Evolutionary conservation across 2,113 vertebrate species (phyloP).

Genomic region (Paramormyrops kingsleyae): DNA sequence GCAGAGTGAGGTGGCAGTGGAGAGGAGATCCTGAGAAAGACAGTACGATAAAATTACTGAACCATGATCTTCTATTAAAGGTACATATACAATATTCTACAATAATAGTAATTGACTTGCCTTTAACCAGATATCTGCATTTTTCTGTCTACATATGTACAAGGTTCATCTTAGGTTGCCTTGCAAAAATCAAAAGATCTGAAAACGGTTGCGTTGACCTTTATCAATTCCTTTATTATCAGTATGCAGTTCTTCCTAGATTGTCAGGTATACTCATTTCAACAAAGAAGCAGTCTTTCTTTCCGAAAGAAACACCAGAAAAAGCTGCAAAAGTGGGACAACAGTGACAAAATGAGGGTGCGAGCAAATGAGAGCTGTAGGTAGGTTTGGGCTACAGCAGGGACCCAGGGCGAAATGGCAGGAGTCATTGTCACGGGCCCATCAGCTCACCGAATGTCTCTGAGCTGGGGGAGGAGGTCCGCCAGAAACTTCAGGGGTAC

Average conservation of each 20-base stretch:
- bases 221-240: conserved; percentile 39
- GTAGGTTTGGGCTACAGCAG: background rate
- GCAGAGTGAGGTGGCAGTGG: background rate
- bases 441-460: background rate
- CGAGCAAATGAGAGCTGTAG: background rate
- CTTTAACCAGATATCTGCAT: background rate
- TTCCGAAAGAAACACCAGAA: conserved; percentile 12
- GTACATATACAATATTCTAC: background rate
- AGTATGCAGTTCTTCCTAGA: conserved; percentile 27
- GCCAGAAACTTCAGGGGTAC: background rate
- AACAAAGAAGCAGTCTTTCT: conserved; percentile 25
- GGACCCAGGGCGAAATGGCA: background rate
- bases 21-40: background rate
- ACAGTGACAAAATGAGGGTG: background rate
- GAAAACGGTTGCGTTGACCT: conserved; percentile 25
- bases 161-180: background rate
- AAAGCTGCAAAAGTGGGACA: conserved; percentile 7
- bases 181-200: conserved; percentile 6
- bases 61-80: background rate
- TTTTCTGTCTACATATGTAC: background rate
- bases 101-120: background rate
- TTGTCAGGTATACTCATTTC: conserved; percentile 31
- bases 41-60: background rate
- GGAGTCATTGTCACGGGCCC: background rate
- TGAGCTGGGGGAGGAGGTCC: background rate